These are phyloP conservation scores for Centrocercus urophasianus DNA, from an alignment of 2,113 vertebrate genomes.

Conservation along the genomic window DNA sequence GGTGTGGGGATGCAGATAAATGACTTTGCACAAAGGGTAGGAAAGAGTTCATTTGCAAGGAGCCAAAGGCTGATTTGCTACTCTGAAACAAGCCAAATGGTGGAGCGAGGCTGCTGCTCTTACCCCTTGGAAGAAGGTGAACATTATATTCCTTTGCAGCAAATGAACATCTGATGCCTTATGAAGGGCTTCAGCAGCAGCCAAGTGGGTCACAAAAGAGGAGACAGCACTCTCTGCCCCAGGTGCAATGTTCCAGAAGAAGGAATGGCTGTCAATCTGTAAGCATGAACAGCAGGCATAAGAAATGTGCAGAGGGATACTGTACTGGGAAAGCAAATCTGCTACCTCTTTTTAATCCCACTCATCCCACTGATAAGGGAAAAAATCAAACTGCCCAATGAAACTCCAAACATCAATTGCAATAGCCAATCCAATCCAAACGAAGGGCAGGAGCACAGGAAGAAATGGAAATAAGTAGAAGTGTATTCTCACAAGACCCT, in stretches of 20 bases:
- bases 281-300: neutral
- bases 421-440: neutral
- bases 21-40: neutral
- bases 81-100: neutral
- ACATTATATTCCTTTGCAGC: slow-evolving; percentile 85
- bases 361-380: too few relatives aligned
- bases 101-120: neutral
- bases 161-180: slow-evolving; percentile 58
- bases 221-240: slow-evolving; percentile 86
- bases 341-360: too few relatives aligned
- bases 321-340: neutral
- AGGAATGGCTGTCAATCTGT: slow-evolving; percentile 92
- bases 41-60: neutral
- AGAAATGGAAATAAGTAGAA: neutral
- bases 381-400: neutral
- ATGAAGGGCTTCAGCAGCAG: slow-evolving; percentile 87
- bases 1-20: neutral
- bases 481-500: neutral
- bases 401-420: neutral
- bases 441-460: neutral
- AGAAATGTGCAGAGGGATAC: neutral
- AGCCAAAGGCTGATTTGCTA: neutral
- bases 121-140: slow-evolving; percentile 95
- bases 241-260: slow-evolving; percentile 92
- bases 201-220: slow-evolving; percentile 88